phyloP scores from a whole-genome alignment of 92 coral and sea anemone genomes.

The Zoanthus solanderi region DNA sequence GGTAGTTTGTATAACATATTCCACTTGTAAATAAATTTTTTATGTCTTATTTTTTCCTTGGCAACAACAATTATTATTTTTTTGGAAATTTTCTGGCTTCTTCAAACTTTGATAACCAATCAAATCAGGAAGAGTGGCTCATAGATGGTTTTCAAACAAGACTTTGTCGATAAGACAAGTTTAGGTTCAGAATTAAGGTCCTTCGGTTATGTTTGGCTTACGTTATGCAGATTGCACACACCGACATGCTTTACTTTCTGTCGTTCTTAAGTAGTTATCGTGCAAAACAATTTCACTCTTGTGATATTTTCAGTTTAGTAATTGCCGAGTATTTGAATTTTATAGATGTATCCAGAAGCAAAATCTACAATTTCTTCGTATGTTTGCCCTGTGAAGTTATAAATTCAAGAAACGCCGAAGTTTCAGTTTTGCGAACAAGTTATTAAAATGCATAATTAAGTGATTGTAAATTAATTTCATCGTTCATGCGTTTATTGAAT shows the following conservation, averaged over 20 bases:
- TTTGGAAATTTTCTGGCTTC: background rate
- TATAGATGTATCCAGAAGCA: too few relatives aligned
- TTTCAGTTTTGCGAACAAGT: background rate
- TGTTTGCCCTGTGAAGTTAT: too few relatives aligned
- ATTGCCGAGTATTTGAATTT: too few relatives aligned
- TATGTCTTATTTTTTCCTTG: background rate
- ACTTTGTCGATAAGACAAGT: background rate
- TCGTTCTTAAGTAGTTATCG: background rate
- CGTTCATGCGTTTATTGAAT: background rate
- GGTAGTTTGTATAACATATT: background rate
- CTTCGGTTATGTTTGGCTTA: background rate
- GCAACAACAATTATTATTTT: background rate
- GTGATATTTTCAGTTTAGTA: too few relatives aligned
- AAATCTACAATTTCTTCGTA: too few relatives aligned
- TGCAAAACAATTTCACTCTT: too few relatives aligned
- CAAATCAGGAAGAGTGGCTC: background rate
- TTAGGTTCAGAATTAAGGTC: background rate
- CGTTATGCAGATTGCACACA: background rate
- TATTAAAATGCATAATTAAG: background rate
- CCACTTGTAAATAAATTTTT: background rate
- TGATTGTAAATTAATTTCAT: background rate
- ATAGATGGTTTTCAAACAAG: background rate
- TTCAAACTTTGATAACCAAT: background rate
- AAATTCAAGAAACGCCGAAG: background rate
- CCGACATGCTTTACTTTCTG: background rate